phyloP scores from a whole-genome alignment of 2,888 invertebrate genomes.

The Melanargia galathea region DNA sequence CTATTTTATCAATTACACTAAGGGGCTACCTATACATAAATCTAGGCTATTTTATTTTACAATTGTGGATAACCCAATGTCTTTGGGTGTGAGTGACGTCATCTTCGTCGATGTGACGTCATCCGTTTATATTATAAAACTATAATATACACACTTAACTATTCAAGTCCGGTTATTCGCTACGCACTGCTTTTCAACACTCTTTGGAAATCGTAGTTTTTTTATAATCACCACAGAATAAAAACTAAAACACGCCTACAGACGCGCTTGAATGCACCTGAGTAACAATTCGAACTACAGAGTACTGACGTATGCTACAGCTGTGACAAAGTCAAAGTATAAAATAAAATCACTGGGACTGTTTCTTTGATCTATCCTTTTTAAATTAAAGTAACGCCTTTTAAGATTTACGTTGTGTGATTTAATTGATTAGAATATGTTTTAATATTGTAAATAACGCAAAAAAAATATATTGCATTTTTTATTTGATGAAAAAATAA shows the following conservation, averaged over 20 bases:
- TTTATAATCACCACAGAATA: conserved; percentile 29
- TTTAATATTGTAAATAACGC: background rate
- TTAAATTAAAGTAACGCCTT: conserved; percentile 23
- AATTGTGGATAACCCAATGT: conserved; percentile 48
- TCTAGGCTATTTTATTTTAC: conserved; percentile 73
- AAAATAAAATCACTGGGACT: conserved; percentile 28
- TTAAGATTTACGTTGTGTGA: conserved; percentile 1
- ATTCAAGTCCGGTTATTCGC: conserved; percentile 56
- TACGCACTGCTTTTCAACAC: conserved; percentile 59
- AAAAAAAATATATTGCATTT: background rate
- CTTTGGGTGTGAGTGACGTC: conserved; percentile 40
- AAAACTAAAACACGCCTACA: conserved; percentile 18
- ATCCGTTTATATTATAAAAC: conserved; percentile 46
- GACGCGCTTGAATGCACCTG: conserved; percentile 24
- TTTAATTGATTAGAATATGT: background rate
- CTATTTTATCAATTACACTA: conserved; percentile 50
- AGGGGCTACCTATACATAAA: conserved; percentile 55
- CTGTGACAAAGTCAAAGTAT: conserved; percentile 14
- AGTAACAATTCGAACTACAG: conserved; percentile 20
- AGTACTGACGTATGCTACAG: conserved; percentile 11
- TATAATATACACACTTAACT: conserved; percentile 51
- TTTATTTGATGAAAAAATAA: background rate
- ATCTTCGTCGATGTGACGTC: conserved; percentile 4
- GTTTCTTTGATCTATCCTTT: conserved; percentile 1
- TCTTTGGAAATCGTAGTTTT: conserved; percentile 37